Evolutionary conservation across 2,888 invertebrate genomes (phyloP), one percentile per base, ranked within the genome.

Genomic region (Hanleya hanleyi): DNA sequence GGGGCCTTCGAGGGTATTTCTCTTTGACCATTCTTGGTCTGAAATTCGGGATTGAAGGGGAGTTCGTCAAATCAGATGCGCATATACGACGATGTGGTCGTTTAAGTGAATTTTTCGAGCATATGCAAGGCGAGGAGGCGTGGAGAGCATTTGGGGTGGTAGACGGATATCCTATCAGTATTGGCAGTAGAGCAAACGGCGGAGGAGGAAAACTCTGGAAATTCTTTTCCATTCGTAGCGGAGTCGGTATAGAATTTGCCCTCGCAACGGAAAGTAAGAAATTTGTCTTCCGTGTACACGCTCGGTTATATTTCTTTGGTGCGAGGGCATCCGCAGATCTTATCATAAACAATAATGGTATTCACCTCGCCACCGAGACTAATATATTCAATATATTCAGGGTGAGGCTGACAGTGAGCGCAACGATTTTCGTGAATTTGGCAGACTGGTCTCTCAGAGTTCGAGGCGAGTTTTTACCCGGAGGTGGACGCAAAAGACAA

Each of bases 1-100:
- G 35, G 3, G 64, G 64, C 15, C 15, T 64, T 15, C 18, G 38
- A 32, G 64, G 64, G 15, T 37, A 64, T 18, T 37, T 64, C 22
- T 37, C 64, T 1, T 36, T 64, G 9, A 64, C 64, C 22, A 29
- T 64, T 64, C 36, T 64, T 4, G 38, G 38, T n/a, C 35, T 37
- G 38, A 18, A 12, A 18, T 37, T 64, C 5, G 37, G 37, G 12
- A 64, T 64, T 2, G 64, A 37, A 26, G 64, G 64, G 3, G 64
- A 64, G 36, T 64, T 64, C n/a, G 64, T 64, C 12, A n/a, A 64
- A 22, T 64, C 64, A 3, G 64, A 64, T 35, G 37, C 35, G 15
- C 64, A 64, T 64, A 15, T 64, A 35, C 18, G 37, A 2, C 35
- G 64, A 3, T 64, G 64, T 37, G 35, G 37, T 3, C n/a, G 36